Evolutionary conservation across 2,113 vertebrate genomes (phyloP).

Genomic region (Pseudopipra pipra): DNA sequence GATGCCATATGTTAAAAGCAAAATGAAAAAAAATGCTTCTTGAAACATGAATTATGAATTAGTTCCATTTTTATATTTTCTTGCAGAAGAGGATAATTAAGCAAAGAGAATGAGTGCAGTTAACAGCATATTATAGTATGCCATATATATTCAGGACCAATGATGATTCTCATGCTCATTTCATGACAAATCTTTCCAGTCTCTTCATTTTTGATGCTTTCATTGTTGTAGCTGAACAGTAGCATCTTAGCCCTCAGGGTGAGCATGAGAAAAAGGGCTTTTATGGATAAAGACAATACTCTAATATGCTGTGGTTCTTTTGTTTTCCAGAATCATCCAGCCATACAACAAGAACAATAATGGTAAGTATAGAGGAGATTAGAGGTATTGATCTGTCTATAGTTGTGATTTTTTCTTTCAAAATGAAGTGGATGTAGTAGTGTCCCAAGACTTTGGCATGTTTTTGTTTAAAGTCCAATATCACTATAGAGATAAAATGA

Average conservation of each 20-base stretch:
- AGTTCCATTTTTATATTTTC: slow-evolving; percentile 15
- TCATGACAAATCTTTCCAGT: not conserved
- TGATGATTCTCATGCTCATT: not conserved
- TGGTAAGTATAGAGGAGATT: slow-evolving; percentile 73
- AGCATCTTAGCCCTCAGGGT: not conserved
- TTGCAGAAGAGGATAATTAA: slow-evolving; percentile 4
- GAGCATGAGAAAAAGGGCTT: not conserved
- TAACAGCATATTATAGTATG: not conserved
- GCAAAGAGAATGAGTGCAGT: not conserved
- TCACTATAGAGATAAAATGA: not conserved
- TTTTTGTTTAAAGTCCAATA: not conserved
- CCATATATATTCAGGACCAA: not conserved
- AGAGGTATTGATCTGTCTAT: not conserved
- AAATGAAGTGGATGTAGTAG: not conserved
- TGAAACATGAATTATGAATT: slow-evolving; percentile 37
- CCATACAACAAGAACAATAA: slow-evolving; percentile 77
- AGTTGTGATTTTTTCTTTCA: not conserved
- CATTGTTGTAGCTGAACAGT: not conserved
- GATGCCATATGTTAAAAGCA: slow-evolving; percentile 35
- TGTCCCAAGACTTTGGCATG: not conserved
- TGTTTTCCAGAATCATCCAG: slow-evolving; percentile 81
- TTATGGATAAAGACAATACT: not conserved
- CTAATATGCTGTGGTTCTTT: not conserved
- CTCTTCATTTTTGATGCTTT: not conserved
- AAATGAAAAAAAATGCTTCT: not conserved